Evolutionary conservation across 2,797 vertebrate species (phyloP), one percentile per base, ranked within the genome.

Genomic region (Aeoliscus strigatus): DNA sequence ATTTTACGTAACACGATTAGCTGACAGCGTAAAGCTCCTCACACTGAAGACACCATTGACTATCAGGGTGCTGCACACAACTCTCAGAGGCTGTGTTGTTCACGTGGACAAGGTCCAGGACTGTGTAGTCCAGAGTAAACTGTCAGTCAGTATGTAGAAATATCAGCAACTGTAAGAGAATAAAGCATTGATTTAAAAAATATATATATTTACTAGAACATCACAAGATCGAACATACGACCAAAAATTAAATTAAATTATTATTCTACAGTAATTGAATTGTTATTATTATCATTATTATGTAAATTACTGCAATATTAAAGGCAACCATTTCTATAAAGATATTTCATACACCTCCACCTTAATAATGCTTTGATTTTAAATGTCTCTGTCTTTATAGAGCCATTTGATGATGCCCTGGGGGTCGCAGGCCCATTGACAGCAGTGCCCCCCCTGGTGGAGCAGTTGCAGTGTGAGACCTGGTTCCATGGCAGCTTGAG

Each of bases 401-500:
- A 97, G 64, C 96, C 96, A 2, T 96, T 99, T 4, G 94, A 99
- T 39, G 94, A 97, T 3, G 94, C 96, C 5, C 84, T 99, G 26
- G 86, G 89, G 2, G 89, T 85, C 63, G 43, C 89, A 13, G 83
- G 72, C 51, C 32, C 82, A 0, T 70, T 49, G 74, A 42, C 89
- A 66, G 66, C 75, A 27, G 77, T 82, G 8, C 87, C 89, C 14
- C 88, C 92, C 64, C 88, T 97, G 89, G 94, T 94, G 34, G 92
- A 98, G 66, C 92, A 97, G 83, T 76, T 99, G 68, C 87, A 90
- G 29, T 82, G 82, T 15, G 96, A 98, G 84, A 61, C 88, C 39
- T 99, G 96, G 95, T 98, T 96, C 74, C 96, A 99, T 0, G 94
- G 96, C 2, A 93, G 90, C 45, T 83, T 97, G 74, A 96, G 66